Evolutionary conservation across 2,888 invertebrate genomes (phyloP), one percentile per base, ranked within the genome.

Genomic region (Leptarthrus brevirostris): DNA sequence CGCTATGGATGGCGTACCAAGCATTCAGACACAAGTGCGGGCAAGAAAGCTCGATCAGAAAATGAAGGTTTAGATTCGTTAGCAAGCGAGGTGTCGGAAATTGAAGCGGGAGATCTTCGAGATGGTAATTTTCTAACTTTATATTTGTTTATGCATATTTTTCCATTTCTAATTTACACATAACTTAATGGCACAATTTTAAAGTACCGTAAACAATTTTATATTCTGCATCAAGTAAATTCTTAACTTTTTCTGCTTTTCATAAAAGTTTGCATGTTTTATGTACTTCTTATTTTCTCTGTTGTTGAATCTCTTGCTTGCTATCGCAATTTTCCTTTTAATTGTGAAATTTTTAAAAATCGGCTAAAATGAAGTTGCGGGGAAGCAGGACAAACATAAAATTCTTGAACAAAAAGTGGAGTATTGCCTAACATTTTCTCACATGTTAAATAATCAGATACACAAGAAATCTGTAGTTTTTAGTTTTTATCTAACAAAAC

Each of bases 21-120:
- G 77, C 80, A 80, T 64, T 85, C 87, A 14, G 90, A 91, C 81
- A 89, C 92, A 0, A 88, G 86, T 10, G 86, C 87, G 4, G 91
- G 91, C 81, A 91, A 93, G 75, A 92, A 90, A 77, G 92, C 95
- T 40, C 90, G 95, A 77, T 97, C 96, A 30, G 97, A 97, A 86
- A 93, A 94, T 83, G 96, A 95, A 85, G 95, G 95, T 0, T 89
- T 97, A 56, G 96, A 97, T 86, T 90, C 90, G 30, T 90, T 95
- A 83, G 92, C 91, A 76, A 91, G 90, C 83, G 95, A 94, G 52
- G 88, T 94, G 70, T 93, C 92, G 47, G 97, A 97, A 87, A 96
- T 97, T 77, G 96, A 97, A 87, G 97, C 96, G 30, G 95, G 95
- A 6, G 96, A 96, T 86, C 88, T 97, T 77, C 88, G 95, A 84